Conservation (phyloP, 35 echinoderm and acorn worm genomes). For the Patiria miniata region DNA sequence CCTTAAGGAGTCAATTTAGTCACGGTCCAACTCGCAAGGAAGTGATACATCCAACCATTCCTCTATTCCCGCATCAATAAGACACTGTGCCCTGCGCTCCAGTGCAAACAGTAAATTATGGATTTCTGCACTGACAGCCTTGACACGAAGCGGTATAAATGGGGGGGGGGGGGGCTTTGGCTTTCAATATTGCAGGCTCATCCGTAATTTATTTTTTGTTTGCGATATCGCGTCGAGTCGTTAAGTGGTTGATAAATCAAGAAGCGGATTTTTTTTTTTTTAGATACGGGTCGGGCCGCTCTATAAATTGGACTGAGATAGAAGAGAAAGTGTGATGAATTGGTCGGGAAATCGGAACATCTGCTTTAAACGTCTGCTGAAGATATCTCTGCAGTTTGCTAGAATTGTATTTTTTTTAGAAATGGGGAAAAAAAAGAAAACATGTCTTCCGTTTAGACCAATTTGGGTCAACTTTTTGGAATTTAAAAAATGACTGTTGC, state of each 20-base stretch:
- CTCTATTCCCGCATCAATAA: background rate
- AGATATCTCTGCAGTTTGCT: no score
- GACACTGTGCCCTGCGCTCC: background rate
- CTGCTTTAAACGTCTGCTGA: no score
- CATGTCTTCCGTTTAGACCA: no score
- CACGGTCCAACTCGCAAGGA: background rate
- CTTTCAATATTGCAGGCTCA: background rate
- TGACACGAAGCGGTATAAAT: background rate
- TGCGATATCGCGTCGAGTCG: background rate
- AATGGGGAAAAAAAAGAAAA: no score
- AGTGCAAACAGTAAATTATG: background rate
- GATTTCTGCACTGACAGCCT: background rate
- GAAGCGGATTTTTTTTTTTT: background rate
- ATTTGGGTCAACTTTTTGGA: no score
- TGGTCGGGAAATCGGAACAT: no score
- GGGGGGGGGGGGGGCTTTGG: background rate
- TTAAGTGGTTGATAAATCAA: background rate
- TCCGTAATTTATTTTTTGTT: background rate
- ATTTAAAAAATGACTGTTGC: no score
- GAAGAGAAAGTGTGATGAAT: no score
- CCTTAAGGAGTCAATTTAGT: background rate
- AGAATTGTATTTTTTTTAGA: no score
- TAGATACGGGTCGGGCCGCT: no score
- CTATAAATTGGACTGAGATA: no score
- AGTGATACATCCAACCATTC: no score